Evolutionary conservation across 2,797 vertebrate species (phyloP).

Genomic region (Acanthurus leucopareius): DNA sequence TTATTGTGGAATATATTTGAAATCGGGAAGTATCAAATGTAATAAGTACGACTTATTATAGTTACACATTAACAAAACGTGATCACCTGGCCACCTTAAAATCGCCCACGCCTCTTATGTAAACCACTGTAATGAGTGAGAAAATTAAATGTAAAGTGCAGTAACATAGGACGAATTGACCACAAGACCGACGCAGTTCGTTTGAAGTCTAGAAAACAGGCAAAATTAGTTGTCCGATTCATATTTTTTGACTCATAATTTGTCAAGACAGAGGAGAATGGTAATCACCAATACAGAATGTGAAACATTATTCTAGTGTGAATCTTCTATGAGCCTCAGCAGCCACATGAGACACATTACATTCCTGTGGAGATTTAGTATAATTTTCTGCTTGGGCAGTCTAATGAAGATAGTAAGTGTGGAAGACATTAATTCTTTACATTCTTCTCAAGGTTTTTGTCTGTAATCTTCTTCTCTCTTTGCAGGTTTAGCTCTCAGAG

Average conservation of each 20-base stretch:
- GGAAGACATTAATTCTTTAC: slow-evolving; percentile 25
- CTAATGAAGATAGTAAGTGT: slow-evolving; percentile 33
- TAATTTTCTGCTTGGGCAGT: slow-evolving; percentile 18
- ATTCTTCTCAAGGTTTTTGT: not conserved
- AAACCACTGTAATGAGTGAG: not conserved
- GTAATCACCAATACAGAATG: not conserved
- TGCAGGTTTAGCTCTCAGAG: slow-evolving; percentile 45
- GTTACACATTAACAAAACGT: not conserved
- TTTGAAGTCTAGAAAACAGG: not conserved
- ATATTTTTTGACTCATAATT: too few relatives aligned
- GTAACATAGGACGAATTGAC: not conserved
- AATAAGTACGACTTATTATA: rapidly evolving
- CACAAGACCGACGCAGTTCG: not conserved
- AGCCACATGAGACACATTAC: not conserved
- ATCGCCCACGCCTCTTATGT: not conserved
- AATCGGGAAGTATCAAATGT: slow-evolving; percentile 9
- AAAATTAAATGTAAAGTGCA: too few relatives aligned
- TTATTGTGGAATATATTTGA: rapidly evolving
- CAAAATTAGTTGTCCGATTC: not conserved
- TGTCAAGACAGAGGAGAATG: not conserved
- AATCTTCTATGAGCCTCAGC: not conserved
- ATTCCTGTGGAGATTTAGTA: slow-evolving; percentile 63
- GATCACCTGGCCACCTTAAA: not conserved
- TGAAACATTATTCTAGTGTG: not conserved
- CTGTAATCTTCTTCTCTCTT: not conserved